Percentiles rank a stretch among this genome's conserved stretches.
Evolutionary conservation across 1,140 invertebrate species (phyloP).

Genomic region (Ganaspis sp.): DNA sequence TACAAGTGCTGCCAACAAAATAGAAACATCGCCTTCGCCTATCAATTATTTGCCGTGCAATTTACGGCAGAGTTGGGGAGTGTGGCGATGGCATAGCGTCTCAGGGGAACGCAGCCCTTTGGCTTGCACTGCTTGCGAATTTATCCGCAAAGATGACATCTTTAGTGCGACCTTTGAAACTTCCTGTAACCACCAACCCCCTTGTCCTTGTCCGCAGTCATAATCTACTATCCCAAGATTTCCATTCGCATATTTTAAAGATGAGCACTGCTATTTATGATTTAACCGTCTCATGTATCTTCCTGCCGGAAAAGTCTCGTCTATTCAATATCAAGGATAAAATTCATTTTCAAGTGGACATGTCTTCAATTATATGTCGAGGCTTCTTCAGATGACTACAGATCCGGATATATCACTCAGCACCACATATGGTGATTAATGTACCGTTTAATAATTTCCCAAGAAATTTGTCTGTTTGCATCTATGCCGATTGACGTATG

Average conservation of each 20-base stretch:
- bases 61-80: constrained; percentile 63
- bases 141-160: constrained; percentile 68
- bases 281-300: background rate
- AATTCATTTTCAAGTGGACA: too few relatives aligned
- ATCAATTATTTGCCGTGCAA: constrained; percentile 74
- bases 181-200: constrained; percentile 54
- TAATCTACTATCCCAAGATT: constrained; percentile 68
- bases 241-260: constrained; percentile 72
- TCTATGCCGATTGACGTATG: too few relatives aligned
- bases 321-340: too few relatives aligned
- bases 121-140: constrained; percentile 60
- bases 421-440: too few relatives aligned
- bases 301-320: constrained; percentile 11
- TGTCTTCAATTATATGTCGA: too few relatives aligned
- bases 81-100: background rate
- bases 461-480: too few relatives aligned
- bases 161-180: constrained; percentile 68
- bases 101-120: constrained; percentile 28
- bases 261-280: constrained; percentile 69
- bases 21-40: constrained; percentile 74
- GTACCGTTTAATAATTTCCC: too few relatives aligned
- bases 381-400: too few relatives aligned
- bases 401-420: too few relatives aligned
- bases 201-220: constrained; percentile 1
- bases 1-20: constrained; percentile 75